Evolutionary conservation across 2,113 vertebrate genomes (phyloP).

Genomic region (Cyrtonyx montezumae): DNA sequence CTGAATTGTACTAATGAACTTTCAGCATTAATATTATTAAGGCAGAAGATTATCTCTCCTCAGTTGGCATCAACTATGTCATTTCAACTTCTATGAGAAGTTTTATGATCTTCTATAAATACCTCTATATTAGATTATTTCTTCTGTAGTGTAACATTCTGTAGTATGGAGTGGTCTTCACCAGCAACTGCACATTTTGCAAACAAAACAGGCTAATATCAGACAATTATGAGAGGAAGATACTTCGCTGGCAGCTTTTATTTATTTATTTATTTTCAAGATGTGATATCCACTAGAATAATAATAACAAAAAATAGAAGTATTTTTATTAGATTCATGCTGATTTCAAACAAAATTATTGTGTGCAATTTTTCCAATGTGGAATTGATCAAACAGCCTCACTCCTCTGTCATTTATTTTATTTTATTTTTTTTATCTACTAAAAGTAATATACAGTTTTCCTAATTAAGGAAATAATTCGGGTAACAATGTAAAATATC

Average conservation of each 20-base stretch:
- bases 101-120: neutral
- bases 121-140: neutral
- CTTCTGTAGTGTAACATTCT: neutral
- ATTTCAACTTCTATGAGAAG: neutral
- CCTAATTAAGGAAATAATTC: neutral
- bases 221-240: neutral
- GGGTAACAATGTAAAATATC: neutral
- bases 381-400: neutral
- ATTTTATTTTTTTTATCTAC: neutral
- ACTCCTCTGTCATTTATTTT: neutral
- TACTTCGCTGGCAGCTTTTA: neutral
- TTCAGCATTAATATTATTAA: neutral
- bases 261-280: neutral
- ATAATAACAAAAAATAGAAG: neutral
- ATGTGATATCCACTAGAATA: neutral
- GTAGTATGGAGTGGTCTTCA: neutral
- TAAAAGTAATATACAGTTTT: neutral
- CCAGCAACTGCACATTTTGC: neutral
- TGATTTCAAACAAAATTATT: neutral
- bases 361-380: neutral
- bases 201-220: neutral
- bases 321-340: neutral
- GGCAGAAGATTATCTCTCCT: neutral
- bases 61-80: neutral
- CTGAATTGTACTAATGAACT: neutral